Conservation (phyloP, 2,888 invertebrate species). For the Drosophila eohydei region DNA sequence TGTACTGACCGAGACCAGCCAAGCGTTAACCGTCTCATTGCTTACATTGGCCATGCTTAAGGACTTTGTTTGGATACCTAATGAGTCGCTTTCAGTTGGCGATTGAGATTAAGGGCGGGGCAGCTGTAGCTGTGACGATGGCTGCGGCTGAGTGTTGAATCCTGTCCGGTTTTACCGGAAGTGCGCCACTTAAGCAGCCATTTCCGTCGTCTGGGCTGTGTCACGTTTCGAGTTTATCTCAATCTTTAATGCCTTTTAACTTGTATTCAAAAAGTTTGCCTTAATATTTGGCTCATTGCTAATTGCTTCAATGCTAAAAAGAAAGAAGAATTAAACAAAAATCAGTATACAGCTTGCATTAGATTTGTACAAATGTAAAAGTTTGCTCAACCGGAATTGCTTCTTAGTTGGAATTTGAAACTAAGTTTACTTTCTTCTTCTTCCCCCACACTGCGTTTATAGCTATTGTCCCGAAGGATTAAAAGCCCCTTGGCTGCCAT, state of each 20-base stretch:
- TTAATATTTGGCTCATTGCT: conserved; percentile 57
- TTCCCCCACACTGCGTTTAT: conserved; percentile 4
- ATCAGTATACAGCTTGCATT: conserved; percentile 40
- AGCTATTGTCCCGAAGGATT: conserved; percentile 64
- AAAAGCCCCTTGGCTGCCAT: conserved; percentile 62
- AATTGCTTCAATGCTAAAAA: conserved; percentile 52
- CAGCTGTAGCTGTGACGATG: background rate
- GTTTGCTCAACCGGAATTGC: conserved; percentile 57
- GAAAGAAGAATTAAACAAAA: conserved; percentile 17
- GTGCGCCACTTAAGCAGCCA: conserved; percentile 74
- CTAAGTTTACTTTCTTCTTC: conserved; percentile 35
- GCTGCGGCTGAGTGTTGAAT: conserved; percentile 33
- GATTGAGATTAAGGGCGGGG: conserved; percentile 17
- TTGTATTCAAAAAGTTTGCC: conserved; percentile 54
- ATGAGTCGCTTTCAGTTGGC: conserved; percentile 19
- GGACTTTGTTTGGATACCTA: conserved; percentile 34
- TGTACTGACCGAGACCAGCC: conserved; percentile 48
- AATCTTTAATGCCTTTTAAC: conserved; percentile 33
- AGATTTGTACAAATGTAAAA: conserved; percentile 60
- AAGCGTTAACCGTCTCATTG: conserved; percentile 51
- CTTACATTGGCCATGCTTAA: conserved; percentile 57
- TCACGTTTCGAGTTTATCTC: conserved; percentile 57
- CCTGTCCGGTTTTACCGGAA: conserved; percentile 59
- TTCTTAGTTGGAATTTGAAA: conserved; percentile 72
- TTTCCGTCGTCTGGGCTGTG: conserved; percentile 59